Conservation (phyloP, 2,888 invertebrate genomes). For the Lithodes maja region DNA sequence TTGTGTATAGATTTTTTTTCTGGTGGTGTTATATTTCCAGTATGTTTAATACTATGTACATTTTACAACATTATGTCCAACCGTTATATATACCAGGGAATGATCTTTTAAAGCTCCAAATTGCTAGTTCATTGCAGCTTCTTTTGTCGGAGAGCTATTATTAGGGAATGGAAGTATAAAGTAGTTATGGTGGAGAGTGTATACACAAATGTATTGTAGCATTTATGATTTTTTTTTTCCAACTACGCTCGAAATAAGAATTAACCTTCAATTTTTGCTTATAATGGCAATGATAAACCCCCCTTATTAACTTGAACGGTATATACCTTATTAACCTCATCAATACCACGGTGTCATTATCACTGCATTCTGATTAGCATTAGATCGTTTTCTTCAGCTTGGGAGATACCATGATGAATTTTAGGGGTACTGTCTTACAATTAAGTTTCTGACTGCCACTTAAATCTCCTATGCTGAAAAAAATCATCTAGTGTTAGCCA, state of each 20-base stretch:
- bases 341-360: no score
- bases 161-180: constrained; percentile 9
- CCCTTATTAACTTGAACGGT: constrained; percentile 24
- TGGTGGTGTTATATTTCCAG: constrained; percentile 9
- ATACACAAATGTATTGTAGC: constrained; percentile 13
- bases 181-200: constrained; percentile 11
- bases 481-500: no score
- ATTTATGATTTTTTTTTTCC: not conserved
- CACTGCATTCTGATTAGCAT: no score
- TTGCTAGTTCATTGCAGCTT: constrained; percentile 32
- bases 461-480: no score
- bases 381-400: no score
- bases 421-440: no score
- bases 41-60: constrained; percentile 1
- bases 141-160: constrained; percentile 1
- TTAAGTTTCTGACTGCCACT: no score
- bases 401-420: no score
- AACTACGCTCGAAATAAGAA: constrained; percentile 13
- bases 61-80: constrained; percentile 14
- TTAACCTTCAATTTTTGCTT: constrained; percentile 5
- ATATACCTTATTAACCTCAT: not conserved
- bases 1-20: constrained; percentile 1
- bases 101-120: constrained; percentile 25
- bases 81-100: constrained; percentile 9
- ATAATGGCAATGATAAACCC: not conserved